Base-by-base conservation (phyloP, 2,797 vertebrate species). In the Chelonia mydas region DNA sequence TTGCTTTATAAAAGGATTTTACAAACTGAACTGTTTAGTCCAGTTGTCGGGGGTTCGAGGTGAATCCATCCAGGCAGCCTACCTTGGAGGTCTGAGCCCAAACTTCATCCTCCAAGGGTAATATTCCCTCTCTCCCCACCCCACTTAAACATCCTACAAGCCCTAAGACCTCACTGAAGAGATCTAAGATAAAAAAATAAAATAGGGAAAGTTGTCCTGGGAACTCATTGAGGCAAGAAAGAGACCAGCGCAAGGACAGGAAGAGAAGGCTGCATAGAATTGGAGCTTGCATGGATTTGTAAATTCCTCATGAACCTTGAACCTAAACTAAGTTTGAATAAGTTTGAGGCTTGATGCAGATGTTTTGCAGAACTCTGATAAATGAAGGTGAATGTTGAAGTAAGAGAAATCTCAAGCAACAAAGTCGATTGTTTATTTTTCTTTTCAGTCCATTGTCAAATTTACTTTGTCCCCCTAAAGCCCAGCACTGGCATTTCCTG, bases 301-400 rank as follows among this genome's bases (percentile, higher is more conserved):
- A 96, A 92, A 95, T 95, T 96, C 97, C 95, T 95, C 49, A 6
- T 93, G 95, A 96, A 97, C 97, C 93, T 94, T 97, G 96, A 97
- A 97, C 97, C 84, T 92, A 92, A 94, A 93, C 95, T 91, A 96
- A 97, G 96, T 96, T 97, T 96, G 96, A 87, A 89, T 93, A 92
- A 97, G 96, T 97, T 97, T 97, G 96, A 96, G 90, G 93, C 92
- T 96, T 89, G 96, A 97, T 97, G 92, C 95, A 96, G 96, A 97
- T 97, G 96, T 97, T 97, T 93, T 92, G 91, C 97, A 97, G 96
- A 97, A 96, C 95, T 93, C 95, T 89, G 89, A 89, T 94, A 97
- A 96, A 96, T 84, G 90, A 96, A 97, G 93, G 95, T 96, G 95
- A 97, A 97, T 90, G 96, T 87, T 96, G 92, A 90, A 96, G 87